Evolutionary conservation across 1,140 invertebrate genomes (phyloP).

Genomic region (Microplitis demolitor): DNA sequence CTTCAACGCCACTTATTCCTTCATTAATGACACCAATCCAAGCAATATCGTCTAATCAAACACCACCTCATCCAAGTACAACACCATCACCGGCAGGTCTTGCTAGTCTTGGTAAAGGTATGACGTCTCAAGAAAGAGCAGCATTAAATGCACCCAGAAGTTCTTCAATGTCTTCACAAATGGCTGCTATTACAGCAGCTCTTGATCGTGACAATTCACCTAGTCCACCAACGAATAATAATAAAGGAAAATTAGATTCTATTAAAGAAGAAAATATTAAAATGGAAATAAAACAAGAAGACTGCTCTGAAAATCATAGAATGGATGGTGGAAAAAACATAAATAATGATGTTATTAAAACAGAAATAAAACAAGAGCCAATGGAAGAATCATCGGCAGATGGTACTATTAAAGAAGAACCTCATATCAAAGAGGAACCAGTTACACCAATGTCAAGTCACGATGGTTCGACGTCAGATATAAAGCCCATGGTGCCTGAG

Average conservation of each 20-base stretch:
- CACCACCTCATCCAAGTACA: constrained; percentile 56
- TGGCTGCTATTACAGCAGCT: constrained; percentile 72
- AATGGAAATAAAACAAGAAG: constrained; percentile 68
- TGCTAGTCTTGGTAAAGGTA: constrained; percentile 58
- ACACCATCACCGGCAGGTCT: constrained; percentile 56
- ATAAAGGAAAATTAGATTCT: constrained; percentile 70
- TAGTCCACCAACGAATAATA: constrained; percentile 64
- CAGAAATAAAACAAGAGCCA: constrained; percentile 73
- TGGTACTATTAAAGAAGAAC: constrained; percentile 50
- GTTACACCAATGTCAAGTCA: constrained; percentile 59
- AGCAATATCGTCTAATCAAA: constrained; percentile 53
- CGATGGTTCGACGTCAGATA: constrained; percentile 56
- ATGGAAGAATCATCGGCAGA: constrained; percentile 59
- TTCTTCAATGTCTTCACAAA: constrained; percentile 70
- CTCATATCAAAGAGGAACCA: constrained; percentile 67
- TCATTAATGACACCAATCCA: constrained; percentile 58
- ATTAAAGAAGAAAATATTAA: constrained; percentile 73
- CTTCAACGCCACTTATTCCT: constrained; percentile 54
- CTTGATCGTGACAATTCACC: constrained; percentile 72
- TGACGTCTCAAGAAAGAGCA: constrained; percentile 58
- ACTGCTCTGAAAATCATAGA: constrained; percentile 55
- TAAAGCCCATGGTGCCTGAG: constrained; percentile 65
- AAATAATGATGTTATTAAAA: constrained; percentile 72
- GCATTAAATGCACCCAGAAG: constrained; percentile 59
- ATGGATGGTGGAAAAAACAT: constrained; percentile 69